These are phyloP conservation scores for Eufriesea mexicana DNA, from an alignment of 1,140 invertebrate species.

Conservation along the genomic window DNA sequence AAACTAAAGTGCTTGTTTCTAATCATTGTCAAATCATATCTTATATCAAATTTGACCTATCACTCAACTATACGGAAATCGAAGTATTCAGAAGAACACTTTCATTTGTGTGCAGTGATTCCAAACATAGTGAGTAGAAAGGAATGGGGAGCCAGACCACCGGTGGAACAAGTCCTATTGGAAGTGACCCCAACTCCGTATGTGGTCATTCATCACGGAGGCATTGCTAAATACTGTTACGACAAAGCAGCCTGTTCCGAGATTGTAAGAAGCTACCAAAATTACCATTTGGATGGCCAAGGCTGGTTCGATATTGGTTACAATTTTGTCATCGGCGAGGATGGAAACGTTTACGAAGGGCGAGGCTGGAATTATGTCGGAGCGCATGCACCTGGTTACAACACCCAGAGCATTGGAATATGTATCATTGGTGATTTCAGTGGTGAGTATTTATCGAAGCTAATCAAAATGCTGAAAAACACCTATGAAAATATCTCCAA, in stretches of 20 bases:
- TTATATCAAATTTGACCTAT: no score
- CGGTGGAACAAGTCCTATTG: conserved; percentile 60
- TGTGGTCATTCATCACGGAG: conserved; percentile 76
- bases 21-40: neutral
- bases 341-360: conserved; percentile 87
- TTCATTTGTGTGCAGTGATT: conserved; percentile 40
- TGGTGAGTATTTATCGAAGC: conserved; percentile 44
- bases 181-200: conserved; percentile 65
- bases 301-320: conserved; percentile 88
- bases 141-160: conserved; percentile 86
- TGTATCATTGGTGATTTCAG: conserved; percentile 83
- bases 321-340: conserved; percentile 86
- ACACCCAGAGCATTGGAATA: conserved; percentile 86
- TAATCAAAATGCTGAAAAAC: no score
- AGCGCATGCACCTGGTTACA: conserved; percentile 87
- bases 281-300: conserved; percentile 83
- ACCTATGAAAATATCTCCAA: no score
- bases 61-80: accelerated
- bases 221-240: conserved; percentile 70
- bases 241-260: conserved; percentile 71
- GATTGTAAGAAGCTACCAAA: conserved; percentile 82
- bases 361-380: conserved; percentile 87
- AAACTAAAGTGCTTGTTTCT: no score
- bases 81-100: neutral
- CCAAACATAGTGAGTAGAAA: conserved; percentile 77